phyloP scores from a whole-genome alignment of 2,888 invertebrate species.

The Xanthia togata region DNA sequence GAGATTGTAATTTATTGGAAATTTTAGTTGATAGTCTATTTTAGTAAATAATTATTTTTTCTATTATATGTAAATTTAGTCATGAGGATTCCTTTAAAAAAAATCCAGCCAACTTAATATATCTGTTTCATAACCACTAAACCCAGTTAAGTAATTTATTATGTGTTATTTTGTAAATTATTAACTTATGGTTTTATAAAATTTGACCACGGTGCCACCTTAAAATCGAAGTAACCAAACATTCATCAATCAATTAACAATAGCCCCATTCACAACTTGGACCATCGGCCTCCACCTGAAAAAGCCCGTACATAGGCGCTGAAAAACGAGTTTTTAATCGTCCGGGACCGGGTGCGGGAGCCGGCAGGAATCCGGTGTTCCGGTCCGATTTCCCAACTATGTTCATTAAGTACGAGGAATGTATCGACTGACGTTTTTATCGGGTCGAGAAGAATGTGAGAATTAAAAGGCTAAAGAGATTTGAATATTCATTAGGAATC shows the following conservation, averaged over 20 bases:
- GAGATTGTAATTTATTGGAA: neutral
- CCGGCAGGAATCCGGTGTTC: slow-evolving; percentile 30
- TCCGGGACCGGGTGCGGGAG: slow-evolving; percentile 5
- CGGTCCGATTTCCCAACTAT: slow-evolving; percentile 46
- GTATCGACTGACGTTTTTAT: slow-evolving; percentile 33
- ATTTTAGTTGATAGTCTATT: neutral
- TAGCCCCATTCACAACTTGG: neutral
- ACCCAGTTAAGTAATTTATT: neutral
- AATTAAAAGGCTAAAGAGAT: slow-evolving; percentile 35
- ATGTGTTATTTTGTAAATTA: neutral
- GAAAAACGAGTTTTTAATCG: slow-evolving; percentile 41
- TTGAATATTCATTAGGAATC: slow-evolving; percentile 35
- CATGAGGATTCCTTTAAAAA: neutral
- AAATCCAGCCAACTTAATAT: neutral
- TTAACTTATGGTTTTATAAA: too few species aligned
- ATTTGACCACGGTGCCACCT: neutral
- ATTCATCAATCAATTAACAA: neutral
- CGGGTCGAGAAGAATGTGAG: slow-evolving; percentile 33
- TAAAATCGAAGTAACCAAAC: neutral
- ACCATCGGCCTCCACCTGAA: slow-evolving; percentile 11
- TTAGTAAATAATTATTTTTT: neutral
- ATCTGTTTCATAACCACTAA: neutral
- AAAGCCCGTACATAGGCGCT: slow-evolving; percentile 3
- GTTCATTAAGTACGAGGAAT: slow-evolving; percentile 60
- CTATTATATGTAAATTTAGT: neutral